Evolutionary conservation across 1,140 invertebrate genomes (phyloP), one percentile per base, ranked within the genome.

Genomic region (Micrasema longulum): DNA sequence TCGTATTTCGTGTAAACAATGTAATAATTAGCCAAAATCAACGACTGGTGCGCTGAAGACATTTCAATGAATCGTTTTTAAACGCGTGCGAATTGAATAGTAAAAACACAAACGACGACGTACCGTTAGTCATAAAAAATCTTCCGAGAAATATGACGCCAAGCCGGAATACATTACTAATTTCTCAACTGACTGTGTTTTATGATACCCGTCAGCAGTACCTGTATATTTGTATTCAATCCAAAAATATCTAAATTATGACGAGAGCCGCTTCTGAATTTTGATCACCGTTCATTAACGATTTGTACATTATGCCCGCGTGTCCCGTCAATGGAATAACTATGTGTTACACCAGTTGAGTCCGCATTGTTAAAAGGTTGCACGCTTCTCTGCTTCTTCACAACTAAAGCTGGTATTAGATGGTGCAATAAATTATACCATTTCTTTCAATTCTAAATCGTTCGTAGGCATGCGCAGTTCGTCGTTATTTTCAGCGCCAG

Each of bases 131-230:
- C 20, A 35, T 36, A 60, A 60, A 60, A n/a, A n/a, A 35, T 20
- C 20, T 38, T 60, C 53, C n/a, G 31, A 41, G 55, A 60, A 60
- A 60, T 60, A 38, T 38, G 55, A 60, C 35, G 18, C 52, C 22
- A 14, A 12, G 16, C 16, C 1, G 20, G 52, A 55, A 55, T 55
- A n/a, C 16, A n/a, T 16, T 16, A 31, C n/a, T 14, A 55, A 55
- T 55, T 23, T 31, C 20, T 26, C 50, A 11, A 16, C 43, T 16
- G 0, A 16, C 43, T n/a, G 43, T 16, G 10, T 47, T 14, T 1
- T 47, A n/a, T 47, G 41, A 10, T 20, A 12, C 48, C 6, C 12
- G 20, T 23, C 3, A 31, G 7, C 26, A 31, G n/a, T 31, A 7
- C 26, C 26, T 31, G 26, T 31, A 31, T 16, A 52, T 60, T 35